A percentile compares a stretch with the other conserved stretches of the same genome.
Conservation (phyloP, 2,888 invertebrate genomes). For the Mystacides longicornis region DNA sequence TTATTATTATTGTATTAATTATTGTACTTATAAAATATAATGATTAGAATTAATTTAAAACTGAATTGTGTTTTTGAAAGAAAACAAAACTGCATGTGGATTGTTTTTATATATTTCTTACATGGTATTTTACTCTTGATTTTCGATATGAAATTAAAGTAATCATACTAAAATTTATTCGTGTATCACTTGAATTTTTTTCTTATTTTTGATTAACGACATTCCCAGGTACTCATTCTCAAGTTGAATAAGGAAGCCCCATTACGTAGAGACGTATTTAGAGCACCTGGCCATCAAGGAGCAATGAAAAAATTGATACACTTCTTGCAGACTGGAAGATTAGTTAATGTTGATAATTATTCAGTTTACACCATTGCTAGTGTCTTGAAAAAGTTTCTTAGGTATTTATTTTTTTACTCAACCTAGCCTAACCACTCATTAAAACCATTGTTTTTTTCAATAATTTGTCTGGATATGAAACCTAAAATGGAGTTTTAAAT, state of each 20-base stretch:
- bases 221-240: slow-evolving; percentile 73
- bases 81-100: too few relatives aligned
- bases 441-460: too few relatives aligned
- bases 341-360: slow-evolving; percentile 90
- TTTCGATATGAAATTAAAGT: too few relatives aligned
- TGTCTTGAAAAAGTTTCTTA: slow-evolving; percentile 93
- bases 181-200: too few relatives aligned
- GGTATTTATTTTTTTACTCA: slow-evolving; percentile 32
- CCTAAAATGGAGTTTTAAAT: too few relatives aligned
- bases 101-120: too few relatives aligned
- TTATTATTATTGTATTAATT: background rate
- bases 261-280: slow-evolving; percentile 85
- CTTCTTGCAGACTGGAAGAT: slow-evolving; percentile 80
- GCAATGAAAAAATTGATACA: slow-evolving; percentile 91
- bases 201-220: too few relatives aligned
- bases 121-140: too few relatives aligned
- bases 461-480: too few relatives aligned
- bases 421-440: too few relatives aligned
- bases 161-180: too few relatives aligned
- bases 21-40: background rate
- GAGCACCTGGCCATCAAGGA: slow-evolving; percentile 91
- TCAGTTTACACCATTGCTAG: slow-evolving; percentile 97
- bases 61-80: too few relatives aligned
- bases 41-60: background rate
- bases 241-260: slow-evolving; percentile 94